These are phyloP conservation scores for Andricus grossulariae DNA, from an alignment of 1,140 invertebrate genomes.

Conservation along the genomic window DNA sequence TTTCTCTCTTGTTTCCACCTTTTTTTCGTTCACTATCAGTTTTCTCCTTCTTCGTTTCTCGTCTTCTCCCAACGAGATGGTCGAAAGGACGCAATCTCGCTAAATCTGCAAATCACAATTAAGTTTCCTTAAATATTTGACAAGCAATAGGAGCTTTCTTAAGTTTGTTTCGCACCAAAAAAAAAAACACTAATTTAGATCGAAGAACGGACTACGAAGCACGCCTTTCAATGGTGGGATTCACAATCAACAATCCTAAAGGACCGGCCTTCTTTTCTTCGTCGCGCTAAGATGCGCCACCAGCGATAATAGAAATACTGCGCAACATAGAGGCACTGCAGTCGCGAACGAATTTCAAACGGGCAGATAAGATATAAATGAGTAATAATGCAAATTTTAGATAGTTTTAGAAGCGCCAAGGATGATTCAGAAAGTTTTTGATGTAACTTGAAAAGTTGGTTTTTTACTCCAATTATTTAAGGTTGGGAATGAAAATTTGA, in stretches of 20 bases:
- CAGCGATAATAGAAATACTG: background rate
- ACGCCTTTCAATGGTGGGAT: constrained; percentile 20
- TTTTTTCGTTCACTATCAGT: constrained; percentile 8
- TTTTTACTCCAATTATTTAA: too few relatives aligned
- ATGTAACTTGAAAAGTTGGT: too few relatives aligned
- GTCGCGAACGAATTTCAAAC: background rate
- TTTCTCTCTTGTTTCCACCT: constrained; percentile 19
- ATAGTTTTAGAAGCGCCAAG: too few relatives aligned
- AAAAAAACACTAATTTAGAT: background rate
- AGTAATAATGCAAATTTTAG: too few relatives aligned
- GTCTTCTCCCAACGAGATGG: background rate
- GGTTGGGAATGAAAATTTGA: too few relatives aligned
- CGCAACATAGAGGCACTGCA: constrained; percentile 10
- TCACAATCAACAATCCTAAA: background rate
- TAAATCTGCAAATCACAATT: constrained; percentile 8
- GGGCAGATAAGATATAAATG: too few relatives aligned
- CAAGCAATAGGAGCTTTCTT: background rate
- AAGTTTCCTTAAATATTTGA: background rate
- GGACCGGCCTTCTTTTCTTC: background rate
- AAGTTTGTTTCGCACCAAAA: background rate
- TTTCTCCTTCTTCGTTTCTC: background rate
- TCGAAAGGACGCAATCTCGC: background rate
- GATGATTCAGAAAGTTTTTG: too few relatives aligned
- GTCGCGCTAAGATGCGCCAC: constrained; percentile 9
- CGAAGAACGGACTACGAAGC: background rate